Evolutionary conservation across 1,140 invertebrate genomes (phyloP).

Genomic region (Ridgeia piscesae): DNA sequence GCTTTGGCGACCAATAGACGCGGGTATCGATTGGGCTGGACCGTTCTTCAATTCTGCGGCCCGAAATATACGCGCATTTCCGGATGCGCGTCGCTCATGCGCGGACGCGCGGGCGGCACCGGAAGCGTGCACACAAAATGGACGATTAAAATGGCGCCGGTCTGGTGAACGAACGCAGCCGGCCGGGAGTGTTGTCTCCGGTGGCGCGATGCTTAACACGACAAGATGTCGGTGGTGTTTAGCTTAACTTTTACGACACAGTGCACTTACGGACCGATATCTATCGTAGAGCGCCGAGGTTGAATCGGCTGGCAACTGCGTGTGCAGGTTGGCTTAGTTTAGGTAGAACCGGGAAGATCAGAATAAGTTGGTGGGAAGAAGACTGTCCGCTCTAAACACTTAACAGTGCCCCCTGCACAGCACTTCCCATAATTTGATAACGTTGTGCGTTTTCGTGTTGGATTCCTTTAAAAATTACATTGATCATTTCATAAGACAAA

Average conservation of each 20-base stretch:
- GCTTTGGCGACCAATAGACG: not conserved
- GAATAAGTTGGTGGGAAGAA: not conserved
- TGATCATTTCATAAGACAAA: too few relatives aligned
- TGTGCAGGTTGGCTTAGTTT: not conserved
- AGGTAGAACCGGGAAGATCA: not conserved
- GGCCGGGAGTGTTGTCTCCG: too few relatives aligned
- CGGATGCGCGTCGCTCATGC: not conserved
- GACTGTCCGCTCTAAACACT: too few relatives aligned
- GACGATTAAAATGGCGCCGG: too few relatives aligned
- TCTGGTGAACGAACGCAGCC: not conserved
- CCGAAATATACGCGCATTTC: not conserved
- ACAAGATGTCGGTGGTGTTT: not conserved
- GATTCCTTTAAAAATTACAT: too few relatives aligned
- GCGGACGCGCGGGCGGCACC: too few relatives aligned
- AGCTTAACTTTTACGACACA: not conserved
- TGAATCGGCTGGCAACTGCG: not conserved
- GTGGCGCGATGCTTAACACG: not conserved
- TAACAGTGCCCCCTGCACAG: too few relatives aligned
- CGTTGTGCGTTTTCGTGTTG: too few relatives aligned
- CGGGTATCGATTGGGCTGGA: not conserved
- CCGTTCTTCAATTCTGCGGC: not conserved
- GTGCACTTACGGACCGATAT: not conserved
- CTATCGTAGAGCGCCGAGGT: not conserved
- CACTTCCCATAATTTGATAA: not conserved
- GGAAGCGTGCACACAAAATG: too few relatives aligned